Base-by-base conservation (phyloP, 2,888 invertebrate genomes). In the Odontocerum albicorne region DNA sequence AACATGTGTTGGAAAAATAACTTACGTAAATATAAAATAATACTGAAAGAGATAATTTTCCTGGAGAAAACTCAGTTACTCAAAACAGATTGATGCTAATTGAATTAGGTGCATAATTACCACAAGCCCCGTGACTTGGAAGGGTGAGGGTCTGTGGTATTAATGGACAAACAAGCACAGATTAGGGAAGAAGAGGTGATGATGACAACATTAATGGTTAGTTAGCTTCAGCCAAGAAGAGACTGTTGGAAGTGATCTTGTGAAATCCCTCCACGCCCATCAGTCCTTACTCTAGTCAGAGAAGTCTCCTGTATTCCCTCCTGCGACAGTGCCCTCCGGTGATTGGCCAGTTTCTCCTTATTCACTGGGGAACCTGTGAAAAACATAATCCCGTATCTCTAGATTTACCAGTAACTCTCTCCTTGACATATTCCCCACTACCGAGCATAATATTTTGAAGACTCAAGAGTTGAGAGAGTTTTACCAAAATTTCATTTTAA, bases 321-420 rank as follows among this genome's bases (percentile, higher is more conserved):
- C 79, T 86, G 83, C 72, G 84, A 84, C 67, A 86, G 82, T 73
- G 83, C 81, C 77, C 83, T 74, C 67, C 74, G 75, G 73, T 87
- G 86, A 74, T 87, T 87, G 72, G 86, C 88, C 77, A 90, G 77
- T 79, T 88, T 89, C 79, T 86, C 86, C 76, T 83, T 87, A 80
- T 90, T 90, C 77, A 89, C 86, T 63, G 90, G 88, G 63, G 90
- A 87, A 72, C 90, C 90, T 90, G 83, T 45, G 77, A 72, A 72
- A 65, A 67, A 64, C 63, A 63, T 64, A 40, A 32, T 47, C 43
- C 58, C 44, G 46, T 49, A 36, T 49, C 47, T 59, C 46, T 42
- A 3, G n/a, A n/a, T n/a, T n/a, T n/a, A n/a, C n/a, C n/a, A n/a
- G n/a, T n/a, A n/a, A n/a, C n/a, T n/a, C n/a, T n/a, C n/a, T n/a